Percentiles rank a stretch among this genome's conserved stretches.
Evolutionary conservation across 2,113 vertebrate species (phyloP).

Genomic region (Tetrax tetrax): DNA sequence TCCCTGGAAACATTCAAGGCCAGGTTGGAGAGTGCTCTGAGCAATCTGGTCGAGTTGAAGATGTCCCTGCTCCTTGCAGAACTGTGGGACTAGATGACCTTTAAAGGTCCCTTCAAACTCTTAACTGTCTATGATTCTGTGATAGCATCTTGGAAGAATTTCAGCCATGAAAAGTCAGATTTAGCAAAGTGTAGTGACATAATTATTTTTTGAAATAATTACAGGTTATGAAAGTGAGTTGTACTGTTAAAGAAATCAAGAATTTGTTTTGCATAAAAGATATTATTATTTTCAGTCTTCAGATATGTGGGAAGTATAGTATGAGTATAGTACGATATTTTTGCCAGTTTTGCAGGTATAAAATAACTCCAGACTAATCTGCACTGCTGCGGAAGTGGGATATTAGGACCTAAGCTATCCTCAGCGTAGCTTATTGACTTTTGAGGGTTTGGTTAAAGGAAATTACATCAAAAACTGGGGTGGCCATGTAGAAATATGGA

Average conservation of each 20-base stretch:
- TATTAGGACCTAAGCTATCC: neutral
- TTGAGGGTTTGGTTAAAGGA: constrained; percentile 7
- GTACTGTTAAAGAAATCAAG: neutral
- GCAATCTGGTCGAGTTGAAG: too few relatives aligned
- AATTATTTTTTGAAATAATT: neutral
- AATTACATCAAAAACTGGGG: constrained; percentile 10
- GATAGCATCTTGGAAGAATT: neutral
- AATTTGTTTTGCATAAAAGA: neutral
- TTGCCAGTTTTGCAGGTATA: neutral
- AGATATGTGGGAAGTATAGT: neutral
- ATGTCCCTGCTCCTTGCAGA: too few relatives aligned
- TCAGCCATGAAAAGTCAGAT: neutral
- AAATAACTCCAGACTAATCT: neutral
- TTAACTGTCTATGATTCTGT: too few relatives aligned
- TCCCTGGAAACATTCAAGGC: too few relatives aligned
- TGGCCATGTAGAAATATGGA: constrained; percentile 14
- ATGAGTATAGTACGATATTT: neutral
- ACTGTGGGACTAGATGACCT: too few relatives aligned
- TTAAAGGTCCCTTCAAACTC: too few relatives aligned
- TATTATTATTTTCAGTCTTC: neutral
- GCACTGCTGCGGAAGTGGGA: neutral
- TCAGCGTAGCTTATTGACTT: neutral
- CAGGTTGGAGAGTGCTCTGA: too few relatives aligned
- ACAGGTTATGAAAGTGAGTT: neutral
- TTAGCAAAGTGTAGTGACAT: neutral